Evolutionary conservation across 2,797 vertebrate species (phyloP).

Genomic region (Megalops cyprinoides): DNA sequence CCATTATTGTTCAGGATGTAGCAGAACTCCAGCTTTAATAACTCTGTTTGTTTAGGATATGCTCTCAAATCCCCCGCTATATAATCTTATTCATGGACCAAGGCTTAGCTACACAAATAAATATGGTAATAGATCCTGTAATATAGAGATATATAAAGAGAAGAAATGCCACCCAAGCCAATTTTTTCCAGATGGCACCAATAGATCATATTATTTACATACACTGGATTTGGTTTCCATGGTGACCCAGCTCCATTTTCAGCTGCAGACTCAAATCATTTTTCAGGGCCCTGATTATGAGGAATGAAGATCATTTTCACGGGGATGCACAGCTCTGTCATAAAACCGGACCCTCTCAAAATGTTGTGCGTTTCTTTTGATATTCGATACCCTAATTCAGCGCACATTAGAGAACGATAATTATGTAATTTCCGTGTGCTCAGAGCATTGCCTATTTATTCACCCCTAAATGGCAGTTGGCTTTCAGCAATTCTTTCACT

Average conservation of each 20-base stretch:
- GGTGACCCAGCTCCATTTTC: slow-evolving; percentile 76
- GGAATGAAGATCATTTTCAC: slow-evolving; percentile 55
- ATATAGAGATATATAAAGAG: slow-evolving; percentile 50
- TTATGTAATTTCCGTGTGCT: slow-evolving; percentile 67
- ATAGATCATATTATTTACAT: slow-evolving; percentile 88
- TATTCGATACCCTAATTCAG: slow-evolving; percentile 60
- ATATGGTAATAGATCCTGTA: slow-evolving; percentile 79
- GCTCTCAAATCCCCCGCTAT: slow-evolving; percentile 59
- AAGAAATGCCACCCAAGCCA: slow-evolving; percentile 71
- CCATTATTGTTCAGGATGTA: slow-evolving; percentile 72
- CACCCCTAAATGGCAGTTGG: slow-evolving; percentile 62
- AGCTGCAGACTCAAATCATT: slow-evolving; percentile 57
- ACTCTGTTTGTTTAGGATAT: slow-evolving; percentile 67
- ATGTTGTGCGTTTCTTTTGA: slow-evolving; percentile 57
- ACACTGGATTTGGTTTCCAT: slow-evolving; percentile 83
- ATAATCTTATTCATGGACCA: slow-evolving; percentile 62
- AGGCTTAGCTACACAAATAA: slow-evolving; percentile 87
- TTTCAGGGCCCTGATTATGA: slow-evolving; percentile 62
- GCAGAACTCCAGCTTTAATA: slow-evolving; percentile 68
- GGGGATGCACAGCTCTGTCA: slow-evolving; percentile 66
- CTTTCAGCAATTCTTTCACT: slow-evolving; percentile 65
- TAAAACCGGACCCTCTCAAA: slow-evolving; percentile 53
- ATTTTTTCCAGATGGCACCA: slow-evolving; percentile 93
- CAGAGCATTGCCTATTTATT: slow-evolving; percentile 52
- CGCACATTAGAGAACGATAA: slow-evolving; percentile 67